Conservation (phyloP, 1,140 invertebrate species). For the Thereuonema tuberculata region DNA sequence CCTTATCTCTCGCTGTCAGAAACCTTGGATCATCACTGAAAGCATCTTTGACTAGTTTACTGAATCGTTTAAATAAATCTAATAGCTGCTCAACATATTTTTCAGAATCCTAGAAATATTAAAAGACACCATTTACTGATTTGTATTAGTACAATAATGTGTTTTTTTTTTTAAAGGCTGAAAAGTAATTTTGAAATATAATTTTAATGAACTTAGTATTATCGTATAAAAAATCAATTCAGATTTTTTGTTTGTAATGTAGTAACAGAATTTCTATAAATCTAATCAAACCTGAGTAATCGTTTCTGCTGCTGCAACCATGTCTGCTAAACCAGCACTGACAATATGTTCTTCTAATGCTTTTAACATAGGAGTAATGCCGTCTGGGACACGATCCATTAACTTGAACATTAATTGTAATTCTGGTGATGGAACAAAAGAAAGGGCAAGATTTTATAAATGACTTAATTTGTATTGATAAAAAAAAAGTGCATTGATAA, state of each 20-base stretch:
- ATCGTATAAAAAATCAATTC: background rate
- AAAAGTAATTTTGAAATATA: background rate
- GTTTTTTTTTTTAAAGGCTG: background rate
- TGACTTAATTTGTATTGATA: background rate
- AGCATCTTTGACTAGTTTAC: slow-evolving; percentile 79
- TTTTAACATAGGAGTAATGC: slow-evolving; percentile 79
- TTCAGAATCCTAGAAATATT: slow-evolving; percentile 66
- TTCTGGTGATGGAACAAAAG: slow-evolving; percentile 35
- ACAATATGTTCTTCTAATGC: slow-evolving; percentile 89
- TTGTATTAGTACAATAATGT: background rate
- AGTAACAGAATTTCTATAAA: background rate
- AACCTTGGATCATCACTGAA: slow-evolving; percentile 96
- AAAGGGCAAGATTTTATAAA: too few relatives aligned
- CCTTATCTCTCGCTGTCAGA: slow-evolving; percentile 90
- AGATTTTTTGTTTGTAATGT: background rate
- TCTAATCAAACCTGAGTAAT: slow-evolving; percentile 55
- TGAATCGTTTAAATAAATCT: slow-evolving; percentile 84
- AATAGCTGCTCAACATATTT: slow-evolving; percentile 96
- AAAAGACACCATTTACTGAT: background rate
- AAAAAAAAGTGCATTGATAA: slow-evolving; percentile 10
- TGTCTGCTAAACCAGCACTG: slow-evolving; percentile 84
- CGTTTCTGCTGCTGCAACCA: slow-evolving; percentile 88
- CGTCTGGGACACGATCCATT: slow-evolving; percentile 84
- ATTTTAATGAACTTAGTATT: background rate
- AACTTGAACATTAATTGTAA: slow-evolving; percentile 87